Conservation (phyloP, 2,888 invertebrate genomes). For the Camptogramma bilineatum region DNA sequence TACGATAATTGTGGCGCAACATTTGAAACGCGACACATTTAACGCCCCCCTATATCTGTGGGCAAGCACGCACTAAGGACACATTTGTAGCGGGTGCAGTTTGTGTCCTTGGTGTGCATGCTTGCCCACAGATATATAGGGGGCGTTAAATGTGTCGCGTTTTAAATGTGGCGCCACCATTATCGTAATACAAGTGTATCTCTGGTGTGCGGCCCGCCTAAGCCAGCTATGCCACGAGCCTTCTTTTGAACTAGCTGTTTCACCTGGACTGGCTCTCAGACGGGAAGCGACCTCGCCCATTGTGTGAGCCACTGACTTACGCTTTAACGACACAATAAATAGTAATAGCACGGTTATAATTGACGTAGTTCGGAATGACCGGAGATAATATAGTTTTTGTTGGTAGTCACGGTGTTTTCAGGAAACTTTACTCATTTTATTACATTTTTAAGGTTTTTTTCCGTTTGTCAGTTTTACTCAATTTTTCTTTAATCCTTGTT, state of each 20-base stretch:
- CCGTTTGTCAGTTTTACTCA: not conserved
- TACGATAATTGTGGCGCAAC: no score
- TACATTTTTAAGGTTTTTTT: not conserved
- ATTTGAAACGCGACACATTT: no score
- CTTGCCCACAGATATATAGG: no score
- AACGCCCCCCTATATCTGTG: no score
- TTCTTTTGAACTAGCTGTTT: not conserved
- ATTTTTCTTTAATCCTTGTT: not conserved
- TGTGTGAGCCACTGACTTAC: constrained; percentile 14
- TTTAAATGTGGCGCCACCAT: no score
- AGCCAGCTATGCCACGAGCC: no score
- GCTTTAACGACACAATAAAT: constrained; percentile 28
- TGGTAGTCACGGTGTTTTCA: constrained; percentile 4
- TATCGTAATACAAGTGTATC: no score
- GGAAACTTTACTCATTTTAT: not conserved
- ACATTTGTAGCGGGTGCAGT: no score
- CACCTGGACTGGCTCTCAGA: not conserved
- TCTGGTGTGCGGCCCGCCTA: no score
- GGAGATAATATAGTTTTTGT: constrained; percentile 5
- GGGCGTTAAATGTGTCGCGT: no score
- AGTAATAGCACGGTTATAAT: constrained; percentile 25
- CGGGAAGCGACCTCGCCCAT: constrained; percentile 3
- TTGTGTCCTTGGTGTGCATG: no score
- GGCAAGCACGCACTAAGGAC: no score
- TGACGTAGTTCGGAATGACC: constrained; percentile 16